phyloP scores from a whole-genome alignment of 2,888 invertebrate species.

The Patella ulyssiponensis region DNA sequence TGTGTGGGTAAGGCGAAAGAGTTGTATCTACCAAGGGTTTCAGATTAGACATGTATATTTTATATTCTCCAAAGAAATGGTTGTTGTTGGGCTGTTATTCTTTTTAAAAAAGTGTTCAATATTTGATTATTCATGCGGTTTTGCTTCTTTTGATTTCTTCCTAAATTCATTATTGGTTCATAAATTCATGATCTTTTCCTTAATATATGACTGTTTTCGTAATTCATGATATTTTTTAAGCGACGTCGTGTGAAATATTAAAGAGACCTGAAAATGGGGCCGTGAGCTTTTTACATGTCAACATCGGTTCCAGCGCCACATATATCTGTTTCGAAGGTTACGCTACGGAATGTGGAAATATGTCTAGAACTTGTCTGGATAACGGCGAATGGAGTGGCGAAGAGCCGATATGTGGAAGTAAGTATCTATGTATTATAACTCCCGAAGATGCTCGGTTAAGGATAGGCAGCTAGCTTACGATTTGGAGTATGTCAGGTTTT shows the following conservation, averaged over 20 bases:
- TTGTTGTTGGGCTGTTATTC: no score
- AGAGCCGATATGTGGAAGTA: background rate
- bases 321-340: slow-evolving; percentile 3
- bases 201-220: no score
- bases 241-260: background rate
- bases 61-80: no score
- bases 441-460: no score
- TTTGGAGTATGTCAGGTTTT: no score
- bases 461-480: no score
- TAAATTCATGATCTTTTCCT: no score
- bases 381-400: background rate
- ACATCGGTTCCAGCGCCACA: background rate
- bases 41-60: no score
- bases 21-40: background rate
- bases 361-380: background rate
- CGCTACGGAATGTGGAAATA: background rate
- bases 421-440: background rate
- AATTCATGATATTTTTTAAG: background rate
- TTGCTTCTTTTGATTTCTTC: background rate
- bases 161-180: no score
- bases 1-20: background rate
- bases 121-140: background rate
- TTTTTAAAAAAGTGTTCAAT: no score
- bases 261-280: background rate
- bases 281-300: background rate